Conservation (phyloP, 2,113 vertebrate species). For the Periophthalmus modestus region DNA sequence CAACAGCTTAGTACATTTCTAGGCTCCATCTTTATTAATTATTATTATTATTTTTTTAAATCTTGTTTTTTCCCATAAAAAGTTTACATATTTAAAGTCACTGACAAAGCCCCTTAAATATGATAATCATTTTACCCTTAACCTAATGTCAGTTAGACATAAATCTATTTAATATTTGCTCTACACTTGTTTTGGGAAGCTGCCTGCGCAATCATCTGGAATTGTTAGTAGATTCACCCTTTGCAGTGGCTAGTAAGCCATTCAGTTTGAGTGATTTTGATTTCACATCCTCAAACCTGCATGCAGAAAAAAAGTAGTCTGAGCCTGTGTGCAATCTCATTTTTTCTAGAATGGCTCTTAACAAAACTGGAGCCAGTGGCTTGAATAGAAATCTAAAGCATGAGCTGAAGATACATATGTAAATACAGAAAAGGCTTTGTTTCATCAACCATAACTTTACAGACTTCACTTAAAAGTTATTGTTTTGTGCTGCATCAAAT, state of each 20-base stretch:
- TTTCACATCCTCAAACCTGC: background rate
- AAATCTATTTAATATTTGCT: no score
- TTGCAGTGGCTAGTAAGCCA: background rate
- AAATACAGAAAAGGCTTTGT: background rate
- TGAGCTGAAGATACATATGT: background rate
- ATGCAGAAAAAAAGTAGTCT: background rate
- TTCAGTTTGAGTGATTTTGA: background rate
- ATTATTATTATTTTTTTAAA: no score
- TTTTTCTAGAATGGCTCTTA: background rate
- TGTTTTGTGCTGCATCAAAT: conserved; percentile 7
- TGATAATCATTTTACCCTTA: no score
- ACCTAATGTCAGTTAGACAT: no score
- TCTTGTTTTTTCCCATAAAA: no score
- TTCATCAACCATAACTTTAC: background rate
- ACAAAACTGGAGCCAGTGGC: background rate
- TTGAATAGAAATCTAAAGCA: background rate
- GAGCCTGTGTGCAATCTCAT: background rate
- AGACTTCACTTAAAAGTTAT: background rate
- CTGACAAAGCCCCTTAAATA: no score
- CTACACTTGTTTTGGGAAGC: no score
- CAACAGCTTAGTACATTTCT: no score
- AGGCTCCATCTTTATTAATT: no score
- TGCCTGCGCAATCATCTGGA: no score
- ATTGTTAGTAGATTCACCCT: no score
- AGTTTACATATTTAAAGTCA: no score